Evolutionary conservation across 1,140 invertebrate genomes (phyloP).

Genomic region (Calliphora vicina): DNA sequence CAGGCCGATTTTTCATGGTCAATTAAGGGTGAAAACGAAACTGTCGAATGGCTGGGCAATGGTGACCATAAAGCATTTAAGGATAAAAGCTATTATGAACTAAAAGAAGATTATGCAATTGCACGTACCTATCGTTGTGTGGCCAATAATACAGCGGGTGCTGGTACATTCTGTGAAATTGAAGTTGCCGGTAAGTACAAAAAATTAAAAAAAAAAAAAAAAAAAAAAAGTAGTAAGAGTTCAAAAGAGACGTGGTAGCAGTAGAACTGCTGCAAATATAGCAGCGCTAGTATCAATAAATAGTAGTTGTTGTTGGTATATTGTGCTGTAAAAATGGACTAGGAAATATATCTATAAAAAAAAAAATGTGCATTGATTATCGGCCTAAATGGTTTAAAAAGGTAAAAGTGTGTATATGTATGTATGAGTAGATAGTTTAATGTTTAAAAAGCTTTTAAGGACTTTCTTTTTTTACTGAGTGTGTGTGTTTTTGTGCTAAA

Average conservation of each 20-base stretch:
- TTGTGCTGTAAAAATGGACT: background rate
- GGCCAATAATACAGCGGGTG: constrained; percentile 84
- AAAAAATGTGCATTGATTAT: constrained; percentile 14
- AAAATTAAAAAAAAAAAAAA: background rate
- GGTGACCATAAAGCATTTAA: constrained; percentile 44
- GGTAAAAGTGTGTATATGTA: background rate
- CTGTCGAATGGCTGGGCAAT: constrained; percentile 66
- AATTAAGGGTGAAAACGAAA: constrained; percentile 83
- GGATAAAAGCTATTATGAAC: constrained; percentile 52
- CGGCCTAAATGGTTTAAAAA: background rate
- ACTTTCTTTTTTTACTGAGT: background rate
- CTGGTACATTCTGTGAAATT: constrained; percentile 76
- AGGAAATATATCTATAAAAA: background rate
- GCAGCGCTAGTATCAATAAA: background rate
- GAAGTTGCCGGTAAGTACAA: constrained; percentile 75
- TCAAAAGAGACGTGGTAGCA: background rate
- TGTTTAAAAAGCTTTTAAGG: background rate
- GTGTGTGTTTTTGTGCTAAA: background rate
- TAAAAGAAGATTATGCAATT: constrained; percentile 56
- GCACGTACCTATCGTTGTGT: constrained; percentile 81
- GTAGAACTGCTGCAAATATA: background rate
- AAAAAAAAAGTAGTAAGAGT: background rate
- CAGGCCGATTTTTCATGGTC: constrained; percentile 82
- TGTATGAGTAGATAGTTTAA: too few species aligned
- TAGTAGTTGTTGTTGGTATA: background rate